Conservation (phyloP, 1,140 invertebrate genomes). For the Drosophila kanapiae region DNA sequence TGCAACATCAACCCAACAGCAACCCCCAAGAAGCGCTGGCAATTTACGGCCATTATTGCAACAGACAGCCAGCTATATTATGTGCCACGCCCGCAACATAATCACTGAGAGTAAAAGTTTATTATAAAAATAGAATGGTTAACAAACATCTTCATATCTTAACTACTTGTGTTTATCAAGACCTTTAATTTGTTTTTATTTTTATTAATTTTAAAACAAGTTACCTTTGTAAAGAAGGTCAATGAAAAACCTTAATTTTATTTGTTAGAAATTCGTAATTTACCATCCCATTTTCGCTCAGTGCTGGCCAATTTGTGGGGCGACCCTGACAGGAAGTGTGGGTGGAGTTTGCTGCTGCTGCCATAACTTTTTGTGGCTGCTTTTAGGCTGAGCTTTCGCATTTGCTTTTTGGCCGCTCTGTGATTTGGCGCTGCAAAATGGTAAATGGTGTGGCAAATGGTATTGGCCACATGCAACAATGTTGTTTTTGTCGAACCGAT, state of each 20-base stretch:
- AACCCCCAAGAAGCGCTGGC: conserved; percentile 35
- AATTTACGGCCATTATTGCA: conserved; percentile 66
- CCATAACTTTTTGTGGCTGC: conserved; percentile 56
- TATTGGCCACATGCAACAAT: conserved; percentile 62
- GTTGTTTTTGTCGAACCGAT: conserved; percentile 19
- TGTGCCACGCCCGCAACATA: conserved; percentile 47
- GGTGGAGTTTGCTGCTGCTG: conserved; percentile 10
- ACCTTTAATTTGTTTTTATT: no score
- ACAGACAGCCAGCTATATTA: conserved; percentile 61
- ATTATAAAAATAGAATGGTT: neutral
- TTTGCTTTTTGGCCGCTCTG: conserved; percentile 49
- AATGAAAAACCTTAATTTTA: neutral
- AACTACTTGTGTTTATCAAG: no score
- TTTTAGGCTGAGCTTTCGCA: conserved; percentile 53
- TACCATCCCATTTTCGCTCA: neutral
- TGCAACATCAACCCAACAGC: conserved; percentile 34
- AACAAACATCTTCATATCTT: no score
- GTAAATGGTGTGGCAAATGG: conserved; percentile 38
- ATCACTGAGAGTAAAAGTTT: neutral
- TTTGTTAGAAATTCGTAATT: rapidly evolving
- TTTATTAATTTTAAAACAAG: no score
- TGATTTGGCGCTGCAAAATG: conserved; percentile 26
- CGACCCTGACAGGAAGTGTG: conserved; percentile 13
- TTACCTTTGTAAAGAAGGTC: neutral
- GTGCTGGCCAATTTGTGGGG: neutral